Evolutionary conservation across 1,140 invertebrate genomes (phyloP).

Genomic region (Pseudachorutes palmiensis): DNA sequence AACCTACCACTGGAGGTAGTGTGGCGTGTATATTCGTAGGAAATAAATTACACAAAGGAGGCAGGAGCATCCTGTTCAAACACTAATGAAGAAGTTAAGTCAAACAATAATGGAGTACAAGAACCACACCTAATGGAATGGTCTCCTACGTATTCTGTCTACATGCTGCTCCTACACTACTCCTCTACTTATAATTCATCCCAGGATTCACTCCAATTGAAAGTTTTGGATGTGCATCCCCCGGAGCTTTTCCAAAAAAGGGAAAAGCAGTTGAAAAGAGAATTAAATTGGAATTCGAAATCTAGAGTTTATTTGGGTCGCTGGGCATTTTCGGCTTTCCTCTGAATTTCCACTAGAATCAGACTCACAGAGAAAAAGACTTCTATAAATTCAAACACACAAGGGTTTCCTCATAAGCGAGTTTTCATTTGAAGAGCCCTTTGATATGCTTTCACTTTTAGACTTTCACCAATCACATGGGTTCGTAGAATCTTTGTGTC

Average conservation of each 20-base stretch:
- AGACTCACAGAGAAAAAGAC: background rate
- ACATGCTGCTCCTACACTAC: background rate
- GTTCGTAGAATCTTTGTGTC: too few relatives aligned
- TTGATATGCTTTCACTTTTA: background rate
- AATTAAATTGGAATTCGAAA: background rate
- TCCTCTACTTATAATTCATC: background rate
- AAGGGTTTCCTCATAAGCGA: background rate
- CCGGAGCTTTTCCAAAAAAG: background rate
- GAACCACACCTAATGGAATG: too few relatives aligned
- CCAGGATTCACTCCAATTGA: background rate
- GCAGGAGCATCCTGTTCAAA: background rate
- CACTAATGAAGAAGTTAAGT: background rate
- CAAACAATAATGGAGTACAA: too few relatives aligned
- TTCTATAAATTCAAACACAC: background rate
- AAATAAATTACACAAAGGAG: background rate
- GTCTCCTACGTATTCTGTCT: too few relatives aligned
- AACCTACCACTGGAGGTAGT: background rate
- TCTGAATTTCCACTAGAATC: too few relatives aligned
- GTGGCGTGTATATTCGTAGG: background rate
- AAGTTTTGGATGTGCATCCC: background rate
- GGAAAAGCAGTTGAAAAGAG: background rate
- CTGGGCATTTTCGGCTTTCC: background rate
- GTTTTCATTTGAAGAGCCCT: background rate
- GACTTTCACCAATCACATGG: too few relatives aligned
- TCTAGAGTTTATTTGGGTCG: background rate